Conservation (phyloP, 2,888 invertebrate genomes). For the Dyspetes luteomarginatus region DNA sequence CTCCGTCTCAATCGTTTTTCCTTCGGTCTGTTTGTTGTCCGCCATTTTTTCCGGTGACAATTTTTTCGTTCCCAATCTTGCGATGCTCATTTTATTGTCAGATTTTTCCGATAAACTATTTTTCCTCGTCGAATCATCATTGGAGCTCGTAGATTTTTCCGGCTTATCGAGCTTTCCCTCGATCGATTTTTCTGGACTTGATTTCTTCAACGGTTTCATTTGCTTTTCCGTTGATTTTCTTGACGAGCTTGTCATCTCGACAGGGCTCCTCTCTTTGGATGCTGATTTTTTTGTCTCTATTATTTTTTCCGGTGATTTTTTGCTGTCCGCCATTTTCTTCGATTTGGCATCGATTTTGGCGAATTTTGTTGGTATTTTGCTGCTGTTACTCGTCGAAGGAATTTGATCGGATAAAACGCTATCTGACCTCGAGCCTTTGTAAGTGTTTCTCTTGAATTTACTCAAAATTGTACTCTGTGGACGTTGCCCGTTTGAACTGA, state of each 20-base stretch:
- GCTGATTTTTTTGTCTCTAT: conserved; percentile 70
- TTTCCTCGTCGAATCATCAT: conserved; percentile 67
- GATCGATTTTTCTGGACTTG: conserved; percentile 75
- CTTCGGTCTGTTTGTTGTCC: conserved; percentile 72
- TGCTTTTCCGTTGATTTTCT: conserved; percentile 62
- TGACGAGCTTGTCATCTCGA: conserved; percentile 46
- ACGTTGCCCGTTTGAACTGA: conserved; percentile 63
- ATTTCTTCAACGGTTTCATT: conserved; percentile 71
- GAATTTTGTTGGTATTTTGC: conserved; percentile 80
- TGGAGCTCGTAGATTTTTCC: conserved; percentile 75
- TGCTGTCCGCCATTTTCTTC: conserved; percentile 65
- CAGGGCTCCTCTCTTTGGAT: conserved; percentile 67
- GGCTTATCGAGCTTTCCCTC: conserved; percentile 77
- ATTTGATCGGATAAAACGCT: conserved; percentile 60
- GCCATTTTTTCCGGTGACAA: conserved; percentile 71
- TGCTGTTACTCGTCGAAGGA: conserved; percentile 65
- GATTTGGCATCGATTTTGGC: conserved; percentile 70
- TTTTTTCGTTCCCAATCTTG: conserved; percentile 58
- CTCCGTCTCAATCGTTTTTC: conserved; percentile 64
- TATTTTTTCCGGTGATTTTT: conserved; percentile 68
- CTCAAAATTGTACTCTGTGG: conserved; percentile 73
- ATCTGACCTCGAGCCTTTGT: conserved; percentile 77
- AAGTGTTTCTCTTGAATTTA: conserved; percentile 86
- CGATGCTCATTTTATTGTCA: conserved; percentile 69
- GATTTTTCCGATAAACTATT: conserved; percentile 71